Conservation (phyloP, 2,797 vertebrate species). For the Sebastes reedi region DNA sequence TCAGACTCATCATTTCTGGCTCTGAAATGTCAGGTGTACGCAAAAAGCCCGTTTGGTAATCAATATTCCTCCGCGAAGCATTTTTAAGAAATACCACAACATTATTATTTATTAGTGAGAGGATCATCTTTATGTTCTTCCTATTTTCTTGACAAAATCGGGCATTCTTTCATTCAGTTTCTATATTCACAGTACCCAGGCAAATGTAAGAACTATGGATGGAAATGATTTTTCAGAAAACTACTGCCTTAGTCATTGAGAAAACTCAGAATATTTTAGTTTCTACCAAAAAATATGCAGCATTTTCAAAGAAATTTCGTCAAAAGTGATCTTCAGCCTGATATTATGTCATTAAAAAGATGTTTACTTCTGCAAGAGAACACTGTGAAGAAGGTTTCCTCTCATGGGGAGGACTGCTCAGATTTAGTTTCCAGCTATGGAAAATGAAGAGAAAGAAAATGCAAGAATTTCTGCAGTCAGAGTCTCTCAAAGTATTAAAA, state of each 20-base stretch:
- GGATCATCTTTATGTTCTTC: neutral
- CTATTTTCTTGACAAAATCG: neutral
- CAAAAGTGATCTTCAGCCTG: neutral
- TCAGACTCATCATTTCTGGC: neutral
- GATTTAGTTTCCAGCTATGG: neutral
- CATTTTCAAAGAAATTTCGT: neutral
- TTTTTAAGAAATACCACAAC: neutral
- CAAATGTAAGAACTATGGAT: neutral
- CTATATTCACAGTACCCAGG: neutral
- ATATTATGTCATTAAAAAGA: neutral
- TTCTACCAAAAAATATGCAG: neutral
- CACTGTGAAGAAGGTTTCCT: neutral
- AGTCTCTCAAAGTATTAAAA: neutral
- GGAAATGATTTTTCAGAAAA: neutral
- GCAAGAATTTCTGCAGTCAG: neutral
- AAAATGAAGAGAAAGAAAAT: neutral
- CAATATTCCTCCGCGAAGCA: neutral
- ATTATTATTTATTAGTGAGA: neutral
- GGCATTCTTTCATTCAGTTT: neutral
- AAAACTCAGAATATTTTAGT: neutral
- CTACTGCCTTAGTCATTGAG: neutral
- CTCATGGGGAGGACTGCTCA: neutral
- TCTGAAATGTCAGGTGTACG: neutral
- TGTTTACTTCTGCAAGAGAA: neutral
- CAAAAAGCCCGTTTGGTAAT: neutral